These are phyloP conservation scores for Augiades crinisus DNA, from an alignment of 2,888 invertebrate genomes.

Conservation along the genomic window DNA sequence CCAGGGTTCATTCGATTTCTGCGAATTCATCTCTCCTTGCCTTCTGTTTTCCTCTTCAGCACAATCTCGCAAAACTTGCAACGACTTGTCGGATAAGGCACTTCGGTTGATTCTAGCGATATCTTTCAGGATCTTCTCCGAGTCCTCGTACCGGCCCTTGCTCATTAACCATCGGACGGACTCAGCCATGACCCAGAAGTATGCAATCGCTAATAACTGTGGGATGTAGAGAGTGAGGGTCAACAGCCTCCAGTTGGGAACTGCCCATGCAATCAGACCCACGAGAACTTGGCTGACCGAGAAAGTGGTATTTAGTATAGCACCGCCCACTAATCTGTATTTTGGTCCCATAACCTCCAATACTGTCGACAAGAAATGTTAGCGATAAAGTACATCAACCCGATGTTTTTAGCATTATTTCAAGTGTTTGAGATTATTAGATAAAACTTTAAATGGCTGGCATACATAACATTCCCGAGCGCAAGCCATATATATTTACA, in stretches of 20 bases:
- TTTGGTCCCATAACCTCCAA: slow-evolving; percentile 85
- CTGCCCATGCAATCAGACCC: slow-evolving; percentile 82
- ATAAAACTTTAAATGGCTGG: no score
- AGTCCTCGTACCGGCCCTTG: slow-evolving; percentile 80
- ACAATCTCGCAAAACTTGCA: slow-evolving; percentile 43
- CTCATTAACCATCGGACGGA: slow-evolving; percentile 85
- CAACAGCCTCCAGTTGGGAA: slow-evolving; percentile 83
- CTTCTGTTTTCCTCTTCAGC: slow-evolving; percentile 33
- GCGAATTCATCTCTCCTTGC: slow-evolving; percentile 10
- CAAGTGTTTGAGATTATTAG: no score
- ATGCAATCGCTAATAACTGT: slow-evolving; percentile 80
- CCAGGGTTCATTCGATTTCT: slow-evolving; percentile 32
- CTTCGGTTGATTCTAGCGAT: slow-evolving; percentile 80
- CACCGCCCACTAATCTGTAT: slow-evolving; percentile 83
- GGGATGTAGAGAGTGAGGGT: slow-evolving; percentile 83
- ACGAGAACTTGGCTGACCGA: slow-evolving; percentile 83
- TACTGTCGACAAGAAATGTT: slow-evolving; percentile 50
- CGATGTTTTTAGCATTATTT: no score
- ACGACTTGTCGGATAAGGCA: slow-evolving; percentile 56
- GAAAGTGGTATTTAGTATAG: slow-evolving; percentile 83
- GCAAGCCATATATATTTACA: no score
- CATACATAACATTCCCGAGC: no score
- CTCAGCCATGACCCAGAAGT: slow-evolving; percentile 83
- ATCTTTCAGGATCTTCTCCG: slow-evolving; percentile 74
- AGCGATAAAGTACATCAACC: neutral